These are phyloP conservation scores for Drosophila busckii DNA, from an alignment of 1,140 invertebrate genomes.

Conservation along the genomic window DNA sequence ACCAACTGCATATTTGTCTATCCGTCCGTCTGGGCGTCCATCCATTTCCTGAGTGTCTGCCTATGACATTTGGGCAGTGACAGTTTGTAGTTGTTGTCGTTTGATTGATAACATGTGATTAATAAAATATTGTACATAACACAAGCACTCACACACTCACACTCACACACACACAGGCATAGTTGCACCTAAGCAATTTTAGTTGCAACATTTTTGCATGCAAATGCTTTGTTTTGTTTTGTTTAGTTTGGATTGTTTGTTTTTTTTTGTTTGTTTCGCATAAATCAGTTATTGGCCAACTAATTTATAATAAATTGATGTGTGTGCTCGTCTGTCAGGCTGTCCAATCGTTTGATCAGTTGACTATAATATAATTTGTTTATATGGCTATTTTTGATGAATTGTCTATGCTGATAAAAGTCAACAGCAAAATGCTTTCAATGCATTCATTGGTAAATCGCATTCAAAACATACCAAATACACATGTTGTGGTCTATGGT, in stretches of 20 bases:
- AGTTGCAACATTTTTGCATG: constrained; percentile 45
- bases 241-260: not conserved
- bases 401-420: constrained; percentile 31
- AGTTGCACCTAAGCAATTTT: constrained; percentile 3
- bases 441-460: constrained; percentile 8
- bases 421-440: constrained; percentile 39
- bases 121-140: constrained; percentile 69
- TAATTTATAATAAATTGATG: constrained; percentile 67
- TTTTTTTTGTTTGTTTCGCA: constrained; percentile 4
- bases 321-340: constrained; percentile 27
- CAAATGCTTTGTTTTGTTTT: constrained; percentile 21
- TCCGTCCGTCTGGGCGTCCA: not conserved
- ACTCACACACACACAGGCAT: constrained; percentile 2
- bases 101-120: constrained; percentile 76
- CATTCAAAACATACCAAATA: too few relatives aligned
- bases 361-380: constrained; percentile 57
- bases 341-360: constrained; percentile 54
- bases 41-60: constrained; percentile 9
- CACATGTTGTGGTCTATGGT: too few relatives aligned
- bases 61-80: constrained; percentile 35
- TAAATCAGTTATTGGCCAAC: constrained; percentile 36
- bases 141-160: constrained; percentile 28
- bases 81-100: constrained; percentile 54
- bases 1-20: not conserved
- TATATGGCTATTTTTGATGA: constrained; percentile 41